A percentile compares a stretch with the other conserved stretches of the same genome.
These are phyloP conservation scores for Exocentrus adspersus DNA, from an alignment of 2,888 invertebrate species.

Conservation along the genomic window DNA sequence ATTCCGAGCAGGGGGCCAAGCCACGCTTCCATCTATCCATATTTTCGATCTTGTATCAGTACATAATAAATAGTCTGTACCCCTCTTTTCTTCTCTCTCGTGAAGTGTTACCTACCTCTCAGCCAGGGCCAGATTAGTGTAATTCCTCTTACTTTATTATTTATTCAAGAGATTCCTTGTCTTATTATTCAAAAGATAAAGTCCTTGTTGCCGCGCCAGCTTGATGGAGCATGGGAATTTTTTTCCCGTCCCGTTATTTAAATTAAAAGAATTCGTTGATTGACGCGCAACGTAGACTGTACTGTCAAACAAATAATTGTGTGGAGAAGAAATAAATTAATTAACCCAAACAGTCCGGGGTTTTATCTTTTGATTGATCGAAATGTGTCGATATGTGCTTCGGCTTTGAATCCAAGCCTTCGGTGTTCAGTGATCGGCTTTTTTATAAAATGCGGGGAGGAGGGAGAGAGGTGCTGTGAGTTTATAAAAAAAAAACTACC, in stretches of 20 bases:
- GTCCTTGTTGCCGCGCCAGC: background rate
- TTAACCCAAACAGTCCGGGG: background rate
- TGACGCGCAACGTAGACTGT: no score
- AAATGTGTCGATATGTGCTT: slow-evolving; percentile 11
- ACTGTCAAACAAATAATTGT: slow-evolving; percentile 12
- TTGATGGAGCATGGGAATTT: slow-evolving; percentile 18
- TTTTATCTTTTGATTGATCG: slow-evolving; percentile 20
- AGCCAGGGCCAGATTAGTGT: background rate
- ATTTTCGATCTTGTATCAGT: slow-evolving; percentile 24
- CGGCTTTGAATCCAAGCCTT: no score
- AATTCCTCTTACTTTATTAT: slow-evolving; percentile 1
- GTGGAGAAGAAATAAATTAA: slow-evolving; percentile 19
- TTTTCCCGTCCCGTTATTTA: slow-evolving; percentile 12
- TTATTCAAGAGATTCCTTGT: background rate
- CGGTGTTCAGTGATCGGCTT: no score
- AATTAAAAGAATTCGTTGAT: slow-evolving; percentile 20
- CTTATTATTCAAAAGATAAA: background rate
- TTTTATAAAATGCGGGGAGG: no score
- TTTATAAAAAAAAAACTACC: background rate
- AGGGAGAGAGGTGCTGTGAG: background rate
- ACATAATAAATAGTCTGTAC: slow-evolving; percentile 21
- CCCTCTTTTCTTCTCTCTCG: slow-evolving; percentile 8
- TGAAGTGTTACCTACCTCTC: slow-evolving; percentile 9
- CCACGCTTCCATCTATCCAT: slow-evolving; percentile 18
- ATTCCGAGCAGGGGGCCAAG: background rate